Evolutionary conservation across 37 sponge, comb jelly and placozoan species (phyloP), one percentile per base, ranked within the genome.

Genomic region (Beroe ovata): DNA sequence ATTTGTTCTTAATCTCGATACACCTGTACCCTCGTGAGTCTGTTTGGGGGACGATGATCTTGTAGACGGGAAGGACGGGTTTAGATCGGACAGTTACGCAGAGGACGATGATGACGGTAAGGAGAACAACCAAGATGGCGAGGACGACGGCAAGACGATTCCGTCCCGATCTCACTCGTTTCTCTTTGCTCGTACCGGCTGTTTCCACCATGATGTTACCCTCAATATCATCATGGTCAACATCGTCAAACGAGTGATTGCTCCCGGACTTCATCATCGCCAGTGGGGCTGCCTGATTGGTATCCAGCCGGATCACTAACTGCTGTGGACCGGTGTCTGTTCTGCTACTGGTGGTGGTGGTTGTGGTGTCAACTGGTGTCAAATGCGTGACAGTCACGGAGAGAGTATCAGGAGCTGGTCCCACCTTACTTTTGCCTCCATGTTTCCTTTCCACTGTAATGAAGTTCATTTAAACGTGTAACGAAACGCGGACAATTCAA

Each of bases 91-190:
- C 69, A 1, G 69, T 66, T 18, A 66, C 36, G 36, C 69, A 66
- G 36, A 66, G 30, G 16, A 66, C 69, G 18, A 66, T 30, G 1
- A 66, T 66, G 6, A 66, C 36, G 18, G 35, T 30, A 1, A 66
- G 30, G 29, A 66, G 30, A 37, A 66, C 69, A 1, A 66, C 69
- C 33, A 66, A 16, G 69, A 66, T 30, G 2, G 34, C 69, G 1
- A 66, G 36, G 69, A 66, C 69, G 35, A 32, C 36, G 18, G 69
- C 69, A 25, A 66, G 69, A 1, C 69, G 69, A 18, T 66, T 66
- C 36, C 69, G 33, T 6, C 69, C 69, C 36, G 69, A 66, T 30
- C 69, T 34, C 18, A 8, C 36, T 11, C 69, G 69, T 47, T 47
- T 47, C 16, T 14, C 36, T 37, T 66, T 66, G 69, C 36, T 66